Base-by-base conservation (phyloP, 2,113 vertebrate genomes). In the Brachyhypopomus occidentalis region DNA sequence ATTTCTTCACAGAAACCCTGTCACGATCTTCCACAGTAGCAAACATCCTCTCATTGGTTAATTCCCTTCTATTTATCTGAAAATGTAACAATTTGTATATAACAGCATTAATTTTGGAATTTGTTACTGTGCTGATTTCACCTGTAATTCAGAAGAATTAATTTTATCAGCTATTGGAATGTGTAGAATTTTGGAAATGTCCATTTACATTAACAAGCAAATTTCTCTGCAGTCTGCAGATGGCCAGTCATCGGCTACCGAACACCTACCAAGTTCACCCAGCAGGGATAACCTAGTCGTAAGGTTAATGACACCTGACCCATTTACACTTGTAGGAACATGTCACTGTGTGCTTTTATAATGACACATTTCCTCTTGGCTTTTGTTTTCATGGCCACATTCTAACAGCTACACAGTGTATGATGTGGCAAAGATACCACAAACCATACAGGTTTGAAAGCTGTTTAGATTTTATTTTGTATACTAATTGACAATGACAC, bases 201-300 rank as follows among this genome's bases (percentile, higher is more conserved):
- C 69, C 75, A 17, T 63, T 0, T 36, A 34, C 22, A 25, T 56
- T 77, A 27, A 11, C 27, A 17, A 59, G 19, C 16, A 30, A 63
- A 59, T 2, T n/a, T 72, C 4, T 72, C 16, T 70, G 52, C 56
- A 92, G 92, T 22, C 4, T 12, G 71, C 79, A 34, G 84, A 88
- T 67, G 82, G 86, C 38, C 84, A 88, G 45, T 34, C 80, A 79
- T 77, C 77, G 0, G 52, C 84, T 45, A 56, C 22, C 0, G 12
- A 0, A 56, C 69, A 0, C 56, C 72, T 73, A 11, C 36, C 78
- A 1, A 4, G 55, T 70, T 27, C 55, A 27, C 14, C 41, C 63
- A 69, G 34, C 52, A 74, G 60, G 8, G 58, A 45, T 9, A 45
- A 0, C 56, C 22, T 19, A 67, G 36, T 23, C 30, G 36, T n/a